Evolutionary conservation across 2,113 vertebrate genomes (phyloP).

Genomic region (Cheilinus undulatus): DNA sequence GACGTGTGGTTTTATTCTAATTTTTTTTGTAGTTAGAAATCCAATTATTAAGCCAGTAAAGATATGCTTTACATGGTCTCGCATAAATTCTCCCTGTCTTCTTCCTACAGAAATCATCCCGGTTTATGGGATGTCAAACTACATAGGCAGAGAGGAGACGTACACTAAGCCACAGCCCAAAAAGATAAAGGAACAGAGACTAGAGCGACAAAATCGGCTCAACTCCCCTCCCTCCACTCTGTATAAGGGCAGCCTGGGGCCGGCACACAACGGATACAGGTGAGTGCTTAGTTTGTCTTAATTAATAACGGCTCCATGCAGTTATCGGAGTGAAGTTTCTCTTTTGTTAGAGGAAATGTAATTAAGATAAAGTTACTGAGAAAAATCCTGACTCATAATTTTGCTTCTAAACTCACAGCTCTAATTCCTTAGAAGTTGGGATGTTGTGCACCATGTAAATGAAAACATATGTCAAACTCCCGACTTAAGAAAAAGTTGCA

Average conservation of each 20-base stretch:
- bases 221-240: slow-evolving; percentile 93
- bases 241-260: slow-evolving; percentile 89
- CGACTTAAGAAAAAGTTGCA: no score
- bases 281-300: slow-evolving; percentile 26
- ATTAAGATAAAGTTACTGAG: no score
- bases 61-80: background rate
- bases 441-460: no score
- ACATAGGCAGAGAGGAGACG: slow-evolving; percentile 92
- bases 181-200: slow-evolving; percentile 91
- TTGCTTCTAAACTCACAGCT: no score
- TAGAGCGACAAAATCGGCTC: slow-evolving; percentile 94
- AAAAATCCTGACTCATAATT: no score
- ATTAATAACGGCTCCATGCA: background rate
- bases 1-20: background rate
- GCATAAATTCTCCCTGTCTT: background rate
- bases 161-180: slow-evolving; percentile 96
- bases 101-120: slow-evolving; percentile 92
- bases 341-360: no score
- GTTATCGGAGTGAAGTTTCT: no score
- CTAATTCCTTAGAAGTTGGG: no score
- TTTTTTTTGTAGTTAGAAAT: slow-evolving; percentile 12
- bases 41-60: slow-evolving; percentile 13
- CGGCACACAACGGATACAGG: slow-evolving; percentile 91
- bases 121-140: slow-evolving; percentile 96
- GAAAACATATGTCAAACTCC: no score